phyloP scores from a whole-genome alignment of 1,140 invertebrate species.

The Diachasma alloeum region DNA sequence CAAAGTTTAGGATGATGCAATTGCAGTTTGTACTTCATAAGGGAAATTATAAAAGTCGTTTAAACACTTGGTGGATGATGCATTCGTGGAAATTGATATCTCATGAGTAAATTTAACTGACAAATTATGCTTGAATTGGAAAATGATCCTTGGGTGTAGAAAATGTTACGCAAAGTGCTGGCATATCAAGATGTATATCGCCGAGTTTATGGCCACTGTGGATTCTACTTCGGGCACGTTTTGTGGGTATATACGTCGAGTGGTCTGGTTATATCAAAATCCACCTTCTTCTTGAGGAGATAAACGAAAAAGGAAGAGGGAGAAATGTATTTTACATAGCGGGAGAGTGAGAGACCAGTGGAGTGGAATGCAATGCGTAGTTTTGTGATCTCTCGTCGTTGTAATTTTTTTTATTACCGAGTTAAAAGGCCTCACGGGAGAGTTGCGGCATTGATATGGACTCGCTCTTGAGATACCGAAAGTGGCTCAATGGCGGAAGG shows the following conservation, averaged over 20 bases:
- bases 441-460: background rate
- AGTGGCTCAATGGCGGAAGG: background rate
- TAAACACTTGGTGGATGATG: background rate
- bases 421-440: background rate
- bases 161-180: slow-evolving; percentile 19
- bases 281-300: slow-evolving; percentile 12
- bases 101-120: background rate
- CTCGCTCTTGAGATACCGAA: background rate
- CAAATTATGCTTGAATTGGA: background rate
- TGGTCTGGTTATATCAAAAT: slow-evolving; percentile 1
- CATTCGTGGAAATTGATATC: background rate
- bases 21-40: background rate
- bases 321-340: background rate
- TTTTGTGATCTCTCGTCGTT: background rate
- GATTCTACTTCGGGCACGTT: slow-evolving; percentile 2
- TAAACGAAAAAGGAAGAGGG: slow-evolving; percentile 10
- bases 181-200: slow-evolving; percentile 20
- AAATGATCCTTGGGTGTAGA: background rate
- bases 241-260: background rate
- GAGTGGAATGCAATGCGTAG: slow-evolving; percentile 3
- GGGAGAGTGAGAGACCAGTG: slow-evolving; percentile 18
- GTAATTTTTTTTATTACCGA: background rate
- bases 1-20: background rate
- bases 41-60: background rate
- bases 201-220: slow-evolving; percentile 5